Evolutionary conservation across 1,140 invertebrate genomes (phyloP), one percentile per base, ranked within the genome.

Genomic region (Cardiocondyla obscurior): DNA sequence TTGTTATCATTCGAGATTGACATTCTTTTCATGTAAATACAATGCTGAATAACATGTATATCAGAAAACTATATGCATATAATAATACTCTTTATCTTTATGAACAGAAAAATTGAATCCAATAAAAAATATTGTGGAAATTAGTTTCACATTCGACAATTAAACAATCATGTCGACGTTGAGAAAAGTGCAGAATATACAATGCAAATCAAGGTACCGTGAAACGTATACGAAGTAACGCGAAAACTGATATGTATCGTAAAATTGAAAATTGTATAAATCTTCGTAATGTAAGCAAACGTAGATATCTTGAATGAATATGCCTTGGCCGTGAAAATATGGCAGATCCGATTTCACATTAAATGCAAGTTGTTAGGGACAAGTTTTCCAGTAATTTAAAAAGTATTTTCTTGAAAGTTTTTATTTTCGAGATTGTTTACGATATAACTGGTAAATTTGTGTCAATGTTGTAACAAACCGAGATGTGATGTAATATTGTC

Each of bases 401-500:
- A 64, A 69, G 46, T 82, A 82, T 87, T 81, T 88, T 85, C 60
- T 74, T 69, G 58, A 64, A 85, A 87, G 7, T 77, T 39, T 51
- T 55, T 39, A 36, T 79, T 85, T 69, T 28, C 16, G 44, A 81
- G 42, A 81, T 81, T 83, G 28, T 74, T 83, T 85, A 19, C 42
- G 81, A 83, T 53, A 58, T 65, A 30, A 82, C 84, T 64, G 33
- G 39, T 62, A 19, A 3, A 73, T 19, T 84, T 33, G 39, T 57
- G 25, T 82, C 36, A 5, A 57, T 81, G 70, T 82, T 79, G 64
- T 83, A 82, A 86, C 46, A 81, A 60, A 16, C 69, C 86, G 77
- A 79, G 58, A 85, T 73, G 87, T 67, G 51, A 83, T 85, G 62
- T 46, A 88, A 60, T 83, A 89, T 89, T 91, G 91, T 90, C 88